Conservation (phyloP, 2,797 vertebrate species). For the Tapirus indicus region DNA sequence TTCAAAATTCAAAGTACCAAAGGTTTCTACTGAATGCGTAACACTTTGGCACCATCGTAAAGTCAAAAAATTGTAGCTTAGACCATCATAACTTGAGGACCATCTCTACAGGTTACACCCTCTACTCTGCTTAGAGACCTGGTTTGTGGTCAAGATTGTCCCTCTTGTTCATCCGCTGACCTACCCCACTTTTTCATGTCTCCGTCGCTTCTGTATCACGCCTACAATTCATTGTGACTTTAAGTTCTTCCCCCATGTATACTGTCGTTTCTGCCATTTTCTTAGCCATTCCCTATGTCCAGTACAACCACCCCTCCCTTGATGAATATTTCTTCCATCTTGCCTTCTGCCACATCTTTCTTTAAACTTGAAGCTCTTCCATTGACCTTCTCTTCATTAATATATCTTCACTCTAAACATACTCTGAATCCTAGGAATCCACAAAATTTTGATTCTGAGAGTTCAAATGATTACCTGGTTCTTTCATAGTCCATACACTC, state of each 20-base stretch:
- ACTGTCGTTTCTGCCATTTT: not conserved
- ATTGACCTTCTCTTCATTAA: not conserved
- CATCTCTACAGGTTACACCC: not conserved
- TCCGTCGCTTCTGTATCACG: not conserved
- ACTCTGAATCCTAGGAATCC: not conserved
- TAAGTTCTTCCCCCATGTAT: not conserved
- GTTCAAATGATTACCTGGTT: not conserved
- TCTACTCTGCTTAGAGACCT: not conserved
- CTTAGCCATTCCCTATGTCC: not conserved
- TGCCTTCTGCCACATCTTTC: not conserved
- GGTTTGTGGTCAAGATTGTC: not conserved
- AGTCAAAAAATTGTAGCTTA: too few species aligned
- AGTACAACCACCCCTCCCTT: not conserved
- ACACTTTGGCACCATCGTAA: too few species aligned
- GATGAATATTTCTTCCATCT: not conserved
- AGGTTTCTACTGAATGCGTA: too few species aligned
- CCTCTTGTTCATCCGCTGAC: not conserved
- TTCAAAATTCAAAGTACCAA: too few species aligned
- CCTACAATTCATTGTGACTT: not conserved
- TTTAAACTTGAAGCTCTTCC: not conserved
- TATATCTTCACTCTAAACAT: not conserved
- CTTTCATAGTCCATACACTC: not conserved
- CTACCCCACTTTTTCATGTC: too few species aligned
- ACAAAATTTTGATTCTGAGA: constrained; percentile 11
- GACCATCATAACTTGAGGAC: too few species aligned